Conservation (phyloP, 2,888 invertebrate species). For the Andrena minutula region DNA sequence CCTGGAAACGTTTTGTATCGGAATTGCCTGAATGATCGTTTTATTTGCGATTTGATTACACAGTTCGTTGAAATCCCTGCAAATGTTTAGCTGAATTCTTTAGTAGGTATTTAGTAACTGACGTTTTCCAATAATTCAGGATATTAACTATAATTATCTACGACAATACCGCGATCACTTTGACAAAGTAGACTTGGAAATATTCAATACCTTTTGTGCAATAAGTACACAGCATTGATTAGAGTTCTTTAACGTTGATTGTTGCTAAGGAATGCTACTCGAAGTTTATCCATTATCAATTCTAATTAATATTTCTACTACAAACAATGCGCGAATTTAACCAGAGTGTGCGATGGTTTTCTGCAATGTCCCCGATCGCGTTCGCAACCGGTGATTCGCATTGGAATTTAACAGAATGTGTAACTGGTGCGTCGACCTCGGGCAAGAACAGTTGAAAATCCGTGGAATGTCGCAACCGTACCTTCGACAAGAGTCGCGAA, state of each 20-base stretch:
- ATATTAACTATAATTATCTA: not conserved
- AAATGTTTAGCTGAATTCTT: conserved; percentile 2
- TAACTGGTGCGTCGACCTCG: conserved; percentile 14
- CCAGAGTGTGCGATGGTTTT: not conserved
- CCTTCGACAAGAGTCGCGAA: conserved; percentile 17
- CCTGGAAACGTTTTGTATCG: conserved; percentile 14
- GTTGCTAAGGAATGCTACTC: no score
- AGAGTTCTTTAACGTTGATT: not conserved
- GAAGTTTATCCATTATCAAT: no score
- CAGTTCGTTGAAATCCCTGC: conserved; percentile 34
- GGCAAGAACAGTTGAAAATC: conserved; percentile 44
- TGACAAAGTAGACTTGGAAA: not conserved
- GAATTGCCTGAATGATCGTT: conserved; percentile 26
- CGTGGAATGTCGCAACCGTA: conserved; percentile 21
- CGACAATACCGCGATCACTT: not conserved
- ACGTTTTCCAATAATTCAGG: conserved; percentile 6
- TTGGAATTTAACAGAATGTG: conserved; percentile 10
- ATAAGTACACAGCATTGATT: not conserved
- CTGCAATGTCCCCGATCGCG: conserved; percentile 4
- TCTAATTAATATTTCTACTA: not conserved
- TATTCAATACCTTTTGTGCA: not conserved
- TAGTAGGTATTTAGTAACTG: not conserved
- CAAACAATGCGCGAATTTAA: conserved; percentile 13
- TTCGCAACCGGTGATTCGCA: conserved; percentile 2
- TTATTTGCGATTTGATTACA: conserved; percentile 40